Evolutionary conservation across 2,113 vertebrate species (phyloP).

Genomic region (Dolichallabes microphthalmus): DNA sequence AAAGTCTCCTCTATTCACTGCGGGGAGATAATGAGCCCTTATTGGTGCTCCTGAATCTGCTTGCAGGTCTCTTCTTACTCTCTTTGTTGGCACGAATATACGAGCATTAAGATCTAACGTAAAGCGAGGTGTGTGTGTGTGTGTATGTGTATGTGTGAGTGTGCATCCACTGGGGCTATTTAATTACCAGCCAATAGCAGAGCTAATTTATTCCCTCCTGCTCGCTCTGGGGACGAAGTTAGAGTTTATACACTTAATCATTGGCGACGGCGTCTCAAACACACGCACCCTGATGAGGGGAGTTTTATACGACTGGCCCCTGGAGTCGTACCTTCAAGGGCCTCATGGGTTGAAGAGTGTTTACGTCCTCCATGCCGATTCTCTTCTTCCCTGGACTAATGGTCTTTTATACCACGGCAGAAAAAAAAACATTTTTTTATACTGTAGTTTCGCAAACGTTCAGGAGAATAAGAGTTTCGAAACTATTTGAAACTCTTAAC

Average conservation of each 20-base stretch:
- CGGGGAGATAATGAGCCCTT: conserved; percentile 23
- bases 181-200: conserved; percentile 49
- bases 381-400: background rate
- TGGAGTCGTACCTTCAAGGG: background rate
- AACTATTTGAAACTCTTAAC: too few relatives aligned
- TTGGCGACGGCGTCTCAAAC: conserved; percentile 13
- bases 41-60: background rate
- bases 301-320: conserved; percentile 32
- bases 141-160: background rate
- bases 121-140: background rate
- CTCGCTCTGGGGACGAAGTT: conserved; percentile 33
- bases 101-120: conserved; percentile 35
- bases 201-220: conserved; percentile 47
- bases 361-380: background rate
- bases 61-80: background rate
- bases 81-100: conserved; percentile 7
- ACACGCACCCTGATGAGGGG: background rate
- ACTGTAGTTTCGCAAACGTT: background rate
- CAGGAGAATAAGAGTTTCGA: background rate
- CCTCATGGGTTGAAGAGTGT: background rate
- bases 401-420: background rate
- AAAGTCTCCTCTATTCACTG: background rate
- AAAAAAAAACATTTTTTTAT: background rate
- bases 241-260: conserved; percentile 45
- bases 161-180: conserved; percentile 28